Conservation (phyloP, 2,888 invertebrate genomes). For the Meganola albula region DNA sequence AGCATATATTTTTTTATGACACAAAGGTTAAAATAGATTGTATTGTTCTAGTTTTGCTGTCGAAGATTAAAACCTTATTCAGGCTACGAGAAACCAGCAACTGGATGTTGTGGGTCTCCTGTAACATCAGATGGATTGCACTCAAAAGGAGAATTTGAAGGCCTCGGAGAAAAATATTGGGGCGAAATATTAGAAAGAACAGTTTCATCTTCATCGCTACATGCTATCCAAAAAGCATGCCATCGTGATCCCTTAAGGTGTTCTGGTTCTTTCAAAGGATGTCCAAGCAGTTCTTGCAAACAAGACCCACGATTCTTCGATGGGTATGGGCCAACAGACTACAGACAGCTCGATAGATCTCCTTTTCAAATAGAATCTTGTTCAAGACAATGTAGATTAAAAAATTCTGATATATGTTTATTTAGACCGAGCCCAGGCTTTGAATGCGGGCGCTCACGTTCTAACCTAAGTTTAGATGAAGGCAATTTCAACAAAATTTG, state of each 20-base stretch:
- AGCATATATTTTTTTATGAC: background rate
- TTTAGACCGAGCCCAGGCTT: conserved; percentile 61
- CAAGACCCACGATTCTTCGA: conserved; percentile 68
- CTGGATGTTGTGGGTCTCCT: conserved; percentile 69
- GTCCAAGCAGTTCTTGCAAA: conserved; percentile 57
- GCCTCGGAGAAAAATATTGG: conserved; percentile 84
- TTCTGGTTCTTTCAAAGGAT: conserved; percentile 70
- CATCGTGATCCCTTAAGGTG: conserved; percentile 63
- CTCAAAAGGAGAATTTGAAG: conserved; percentile 80
- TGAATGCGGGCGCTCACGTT: conserved; percentile 67
- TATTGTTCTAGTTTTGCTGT: conserved; percentile 58
- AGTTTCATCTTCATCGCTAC: conserved; percentile 85
- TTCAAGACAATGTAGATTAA: conserved; percentile 66
- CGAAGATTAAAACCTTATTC: conserved; percentile 54
- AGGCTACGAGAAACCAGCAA: conserved; percentile 58
- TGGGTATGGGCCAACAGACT: conserved; percentile 60
- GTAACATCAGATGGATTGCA: conserved; percentile 69
- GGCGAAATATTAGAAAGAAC: conserved; percentile 88
- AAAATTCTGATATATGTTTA: conserved; percentile 68
- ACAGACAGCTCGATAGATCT: conserved; percentile 63
- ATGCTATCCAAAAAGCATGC: conserved; percentile 80
- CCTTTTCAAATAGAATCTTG: conserved; percentile 72
- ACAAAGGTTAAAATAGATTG: background rate
- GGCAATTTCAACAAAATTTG: conserved; percentile 67
- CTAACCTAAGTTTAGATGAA: conserved; percentile 71